Conservation (phyloP, 2,797 vertebrate species). For the Pempheris klunzingeri region DNA sequence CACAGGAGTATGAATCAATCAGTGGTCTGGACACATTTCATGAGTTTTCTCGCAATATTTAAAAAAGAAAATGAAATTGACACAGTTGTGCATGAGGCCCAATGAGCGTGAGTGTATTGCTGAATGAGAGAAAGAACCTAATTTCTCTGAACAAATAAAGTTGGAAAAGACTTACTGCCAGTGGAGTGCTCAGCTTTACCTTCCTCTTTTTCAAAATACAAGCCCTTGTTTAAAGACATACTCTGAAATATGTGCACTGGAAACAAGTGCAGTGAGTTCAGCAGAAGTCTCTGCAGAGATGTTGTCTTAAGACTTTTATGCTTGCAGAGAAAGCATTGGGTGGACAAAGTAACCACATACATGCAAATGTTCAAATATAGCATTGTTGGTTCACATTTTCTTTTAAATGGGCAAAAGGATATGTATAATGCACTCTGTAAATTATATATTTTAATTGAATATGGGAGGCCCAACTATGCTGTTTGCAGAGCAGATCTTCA, state of each 20-base stretch:
- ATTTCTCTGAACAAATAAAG: not conserved
- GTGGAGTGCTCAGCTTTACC: not conserved
- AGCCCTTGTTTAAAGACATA: not conserved
- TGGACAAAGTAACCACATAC: not conserved
- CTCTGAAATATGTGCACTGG: not conserved
- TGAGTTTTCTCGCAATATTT: conserved; percentile 19
- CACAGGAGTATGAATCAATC: not conserved
- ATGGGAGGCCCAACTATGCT: not conserved
- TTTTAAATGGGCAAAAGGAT: too few species aligned
- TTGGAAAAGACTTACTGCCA: not conserved
- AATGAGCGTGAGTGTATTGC: not conserved
- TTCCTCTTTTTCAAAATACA: not conserved
- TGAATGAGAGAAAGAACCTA: not conserved
- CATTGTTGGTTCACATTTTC: too few species aligned
- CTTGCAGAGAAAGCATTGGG: not conserved
- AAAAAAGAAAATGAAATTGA: conserved; percentile 8
- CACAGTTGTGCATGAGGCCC: not conserved
- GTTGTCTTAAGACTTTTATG: not conserved
- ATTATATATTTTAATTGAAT: not conserved
- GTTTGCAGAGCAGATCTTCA: not conserved
- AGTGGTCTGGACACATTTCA: not conserved
- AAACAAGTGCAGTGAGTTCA: not conserved
- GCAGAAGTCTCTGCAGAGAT: not conserved
- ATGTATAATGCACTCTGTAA: not conserved
- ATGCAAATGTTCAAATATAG: not conserved